Conservation (phyloP, 2,888 invertebrate genomes). For the Oxytorus armatus region DNA sequence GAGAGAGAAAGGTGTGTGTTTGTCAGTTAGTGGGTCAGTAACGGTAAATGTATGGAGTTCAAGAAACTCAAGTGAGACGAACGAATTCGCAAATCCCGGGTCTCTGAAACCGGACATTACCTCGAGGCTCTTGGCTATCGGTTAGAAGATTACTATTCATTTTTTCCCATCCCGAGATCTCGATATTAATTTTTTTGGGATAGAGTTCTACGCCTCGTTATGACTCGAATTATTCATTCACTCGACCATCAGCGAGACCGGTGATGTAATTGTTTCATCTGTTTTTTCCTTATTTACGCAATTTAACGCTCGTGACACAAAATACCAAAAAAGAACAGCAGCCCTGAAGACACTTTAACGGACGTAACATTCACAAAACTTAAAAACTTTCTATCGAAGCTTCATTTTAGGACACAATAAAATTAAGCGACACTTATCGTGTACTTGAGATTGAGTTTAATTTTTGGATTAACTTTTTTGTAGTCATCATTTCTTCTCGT, state of each 20-base stretch:
- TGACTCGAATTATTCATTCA: too few relatives aligned
- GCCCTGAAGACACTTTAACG: too few relatives aligned
- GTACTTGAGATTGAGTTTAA: too few relatives aligned
- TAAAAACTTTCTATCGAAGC: too few relatives aligned
- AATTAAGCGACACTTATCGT: too few relatives aligned
- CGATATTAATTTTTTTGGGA: background rate
- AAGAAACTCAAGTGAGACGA: slow-evolving; percentile 79
- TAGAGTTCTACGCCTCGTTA: background rate
- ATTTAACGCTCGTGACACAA: too few relatives aligned
- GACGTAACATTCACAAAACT: too few relatives aligned
- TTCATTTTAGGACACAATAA: too few relatives aligned
- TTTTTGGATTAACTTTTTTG: background rate
- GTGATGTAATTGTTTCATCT: too few relatives aligned
- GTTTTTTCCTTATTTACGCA: too few relatives aligned
- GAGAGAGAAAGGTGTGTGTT: slow-evolving; percentile 72
- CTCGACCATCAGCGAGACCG: too few relatives aligned
- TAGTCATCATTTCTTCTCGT: slow-evolving; percentile 32
- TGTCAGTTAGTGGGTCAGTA: slow-evolving; percentile 83
- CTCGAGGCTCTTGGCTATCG: background rate
- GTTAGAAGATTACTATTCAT: slow-evolving; percentile 2
- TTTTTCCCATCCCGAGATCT: slow-evolving; percentile 3
- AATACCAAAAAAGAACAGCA: too few relatives aligned
- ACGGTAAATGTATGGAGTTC: slow-evolving; percentile 81
- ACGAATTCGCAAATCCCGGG: slow-evolving; percentile 72
- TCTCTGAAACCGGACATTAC: slow-evolving; percentile 6